A percentile compares a stretch with the other conserved stretches of the same genome.
phyloP scores from a whole-genome alignment of 2,797 vertebrate genomes.

The Fistularia commersonii region DNA sequence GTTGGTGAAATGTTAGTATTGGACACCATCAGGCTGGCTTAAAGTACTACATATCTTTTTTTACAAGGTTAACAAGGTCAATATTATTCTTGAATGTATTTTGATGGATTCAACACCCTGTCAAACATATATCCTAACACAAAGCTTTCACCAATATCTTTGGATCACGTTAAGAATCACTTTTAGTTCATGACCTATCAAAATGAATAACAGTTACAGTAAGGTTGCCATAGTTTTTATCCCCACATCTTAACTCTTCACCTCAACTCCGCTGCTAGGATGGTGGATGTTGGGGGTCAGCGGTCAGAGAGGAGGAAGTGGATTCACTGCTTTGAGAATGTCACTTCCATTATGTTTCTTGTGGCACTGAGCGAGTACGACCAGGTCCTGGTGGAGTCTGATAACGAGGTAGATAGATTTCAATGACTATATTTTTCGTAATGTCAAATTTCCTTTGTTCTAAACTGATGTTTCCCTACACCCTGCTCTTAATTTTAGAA shows the following conservation, averaged over 20 bases:
- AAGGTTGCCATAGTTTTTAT: background rate
- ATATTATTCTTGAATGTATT: background rate
- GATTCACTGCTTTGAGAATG: conserved; percentile 99
- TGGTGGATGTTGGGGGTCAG: conserved; percentile 98
- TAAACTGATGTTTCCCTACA: too few species aligned
- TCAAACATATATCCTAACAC: background rate
- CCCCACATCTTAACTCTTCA: background rate
- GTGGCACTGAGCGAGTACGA: conserved; percentile 98
- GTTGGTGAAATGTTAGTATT: too few species aligned
- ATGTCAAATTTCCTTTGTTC: too few species aligned
- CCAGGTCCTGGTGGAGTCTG: conserved; percentile 98
- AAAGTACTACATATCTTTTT: too few species aligned
- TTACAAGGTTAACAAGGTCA: background rate
- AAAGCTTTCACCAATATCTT: too few species aligned
- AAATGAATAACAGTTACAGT: too few species aligned
- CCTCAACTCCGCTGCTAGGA: conserved; percentile 69
- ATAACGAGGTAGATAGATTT: conserved; percentile 85
- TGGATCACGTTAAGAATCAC: too few species aligned
- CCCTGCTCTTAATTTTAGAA: conserved; percentile 72
- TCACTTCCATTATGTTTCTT: conserved; percentile 99
- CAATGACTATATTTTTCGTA: too few species aligned
- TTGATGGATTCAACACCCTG: conserved; percentile 56
- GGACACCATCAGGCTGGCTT: too few species aligned
- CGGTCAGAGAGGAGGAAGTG: conserved; percentile 98
- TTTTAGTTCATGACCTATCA: too few species aligned